These are phyloP conservation scores for Cyanistes caeruleus DNA, from an alignment of 2,113 vertebrate genomes.

Conservation along the genomic window DNA sequence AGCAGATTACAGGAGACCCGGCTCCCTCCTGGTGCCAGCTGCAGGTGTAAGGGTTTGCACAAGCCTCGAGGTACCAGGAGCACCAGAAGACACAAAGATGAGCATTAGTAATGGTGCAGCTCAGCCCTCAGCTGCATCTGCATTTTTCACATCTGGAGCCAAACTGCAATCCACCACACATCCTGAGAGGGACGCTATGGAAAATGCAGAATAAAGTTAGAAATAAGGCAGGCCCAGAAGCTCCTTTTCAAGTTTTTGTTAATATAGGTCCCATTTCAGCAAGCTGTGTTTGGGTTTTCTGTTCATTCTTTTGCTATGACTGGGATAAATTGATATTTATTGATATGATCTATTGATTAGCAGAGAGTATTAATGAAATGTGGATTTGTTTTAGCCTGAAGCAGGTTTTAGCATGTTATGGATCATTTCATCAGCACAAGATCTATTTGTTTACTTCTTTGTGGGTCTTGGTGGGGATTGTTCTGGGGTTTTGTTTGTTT, in stretches of 20 bases:
- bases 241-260: neutral
- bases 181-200: neutral
- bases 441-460: neutral
- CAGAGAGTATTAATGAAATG: neutral
- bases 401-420: neutral
- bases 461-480: neutral
- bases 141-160: neutral
- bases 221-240: neutral
- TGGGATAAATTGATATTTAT: neutral
- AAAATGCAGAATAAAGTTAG: neutral
- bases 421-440: neutral
- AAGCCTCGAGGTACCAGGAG: accelerated
- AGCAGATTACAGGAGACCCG: accelerated
- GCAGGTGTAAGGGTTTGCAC: accelerated
- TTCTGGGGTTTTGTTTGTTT: neutral
- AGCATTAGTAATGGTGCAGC: neutral
- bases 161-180: neutral
- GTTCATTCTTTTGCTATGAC: neutral
- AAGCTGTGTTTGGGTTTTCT: neutral
- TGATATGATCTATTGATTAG: neutral
- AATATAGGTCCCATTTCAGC: neutral
- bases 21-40: accelerated
- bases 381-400: neutral
- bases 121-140: neutral
- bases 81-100: neutral